A percentile compares a stretch with the other conserved stretches of the same genome.
Conservation (phyloP, 2,888 invertebrate genomes). For the Agrochola lota region DNA sequence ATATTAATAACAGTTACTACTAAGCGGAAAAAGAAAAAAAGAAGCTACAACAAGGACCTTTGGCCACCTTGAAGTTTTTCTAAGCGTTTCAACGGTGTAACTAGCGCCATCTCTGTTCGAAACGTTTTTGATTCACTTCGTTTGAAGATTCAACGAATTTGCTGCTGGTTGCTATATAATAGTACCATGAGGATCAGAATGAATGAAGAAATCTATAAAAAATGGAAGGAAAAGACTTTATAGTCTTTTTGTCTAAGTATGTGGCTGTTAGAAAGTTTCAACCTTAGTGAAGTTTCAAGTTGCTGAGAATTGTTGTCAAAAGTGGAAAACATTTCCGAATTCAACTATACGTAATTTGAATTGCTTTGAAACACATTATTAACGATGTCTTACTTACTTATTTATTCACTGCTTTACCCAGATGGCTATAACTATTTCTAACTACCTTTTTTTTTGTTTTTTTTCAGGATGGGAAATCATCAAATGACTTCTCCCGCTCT, state of each 20-base stretch:
- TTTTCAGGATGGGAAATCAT: too few species aligned
- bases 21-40: constrained; percentile 13
- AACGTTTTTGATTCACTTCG: neutral
- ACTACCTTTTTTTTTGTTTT: too few species aligned
- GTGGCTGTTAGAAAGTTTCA: neutral
- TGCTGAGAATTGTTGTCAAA: neutral
- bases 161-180: too few species aligned
- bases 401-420: neutral
- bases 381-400: neutral
- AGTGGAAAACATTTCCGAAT: too few species aligned
- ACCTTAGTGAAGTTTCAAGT: neutral
- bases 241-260: too few species aligned
- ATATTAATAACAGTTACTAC: constrained; percentile 17
- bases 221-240: neutral
- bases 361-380: neutral
- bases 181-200: neutral
- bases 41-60: neutral
- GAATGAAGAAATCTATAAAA: neutral
- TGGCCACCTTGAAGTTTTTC: constrained; percentile 35
- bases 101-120: constrained; percentile 60
- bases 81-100: constrained; percentile 16
- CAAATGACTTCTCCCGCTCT: too few species aligned
- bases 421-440: neutral
- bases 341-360: too few species aligned
- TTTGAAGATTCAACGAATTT: neutral